Base-by-base conservation (phyloP, 2,888 invertebrate species). In the Orchesellides sinensis region DNA sequence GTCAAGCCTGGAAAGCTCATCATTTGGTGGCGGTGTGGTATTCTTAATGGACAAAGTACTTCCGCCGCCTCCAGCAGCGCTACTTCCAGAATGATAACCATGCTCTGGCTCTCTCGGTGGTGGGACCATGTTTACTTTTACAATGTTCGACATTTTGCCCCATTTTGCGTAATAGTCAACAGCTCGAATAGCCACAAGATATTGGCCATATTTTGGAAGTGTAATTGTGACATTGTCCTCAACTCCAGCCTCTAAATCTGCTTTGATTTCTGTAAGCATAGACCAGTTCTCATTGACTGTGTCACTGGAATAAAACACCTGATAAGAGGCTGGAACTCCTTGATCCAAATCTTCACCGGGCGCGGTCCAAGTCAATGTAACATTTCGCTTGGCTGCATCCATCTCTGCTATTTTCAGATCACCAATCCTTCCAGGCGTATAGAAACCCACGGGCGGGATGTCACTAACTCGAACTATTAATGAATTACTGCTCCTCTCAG, bases 301-400 rank as follows among this genome's bases (percentile, higher is more conserved):
- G 80, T 88, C 87, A 19, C 73, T 56, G n/a, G 84, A 81, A 63
- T 78, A 85, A 81, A 84, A 87, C 32, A 87, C 84, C 74, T 87
- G 86, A 66, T 88, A 88, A 14, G 86, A 86, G 27, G 86, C 83
- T 14, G 83, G 72, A n/a, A 88, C 85, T 59, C 88, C 88, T 73
- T 84, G 85, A 81, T 90, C 90, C 59, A 89, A 88, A 82, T 90
- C 89, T 49, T 89, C 89, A 19, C 90, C 93, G 0, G 93, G 92
- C 1, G 93, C 92, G 0, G 93, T 93, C 93, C 93, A 93, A 0
- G 90, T 90, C 12, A 93, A 89, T 14, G 91, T 90, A 0, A 91
- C 90, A 73, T 92, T 92, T 52, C 91, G 90, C 87, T 91, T 91
- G 35, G 91, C 90, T 63, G 69, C 40, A 35, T 84, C 78, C 61